phyloP scores from a whole-genome alignment of 1,140 invertebrate genomes.

The Halesus radiatus region DNA sequence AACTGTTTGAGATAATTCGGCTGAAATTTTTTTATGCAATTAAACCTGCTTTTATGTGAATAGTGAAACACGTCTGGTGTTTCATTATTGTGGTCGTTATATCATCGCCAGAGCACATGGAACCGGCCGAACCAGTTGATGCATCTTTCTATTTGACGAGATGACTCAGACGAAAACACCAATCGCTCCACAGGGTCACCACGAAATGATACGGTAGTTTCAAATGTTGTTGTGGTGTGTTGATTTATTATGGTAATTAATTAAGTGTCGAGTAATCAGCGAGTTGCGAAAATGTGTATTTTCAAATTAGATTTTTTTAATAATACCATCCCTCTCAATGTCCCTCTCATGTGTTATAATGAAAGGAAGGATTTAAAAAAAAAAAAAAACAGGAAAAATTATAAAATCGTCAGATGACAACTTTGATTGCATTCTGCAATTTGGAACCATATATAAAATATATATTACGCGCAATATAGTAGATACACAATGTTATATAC shows the following conservation, averaged over 20 bases:
- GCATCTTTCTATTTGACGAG: not conserved
- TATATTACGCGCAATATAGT: no score
- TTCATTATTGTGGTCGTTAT: not conserved
- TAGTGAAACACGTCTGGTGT: not conserved
- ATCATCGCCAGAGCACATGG: slow-evolving; percentile 7
- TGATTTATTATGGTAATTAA: not conserved
- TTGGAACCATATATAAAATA: no score
- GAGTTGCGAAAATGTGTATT: not conserved
- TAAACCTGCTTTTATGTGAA: not conserved
- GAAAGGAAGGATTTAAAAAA: no score
- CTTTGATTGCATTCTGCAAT: no score
- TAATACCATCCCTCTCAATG: no score
- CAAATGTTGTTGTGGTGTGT: not conserved
- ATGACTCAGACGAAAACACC: slow-evolving; percentile 5
- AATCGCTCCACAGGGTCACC: not conserved
- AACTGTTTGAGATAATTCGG: not conserved
- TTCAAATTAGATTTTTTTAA: no score
- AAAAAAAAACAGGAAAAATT: no score
- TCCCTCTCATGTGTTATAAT: no score
- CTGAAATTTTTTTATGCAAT: not conserved
- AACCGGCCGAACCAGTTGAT: not conserved
- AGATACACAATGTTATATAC: no score
- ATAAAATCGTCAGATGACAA: no score
- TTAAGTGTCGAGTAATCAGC: not conserved
- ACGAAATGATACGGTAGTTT: not conserved